phyloP scores from a whole-genome alignment of 2,888 invertebrate species.

The Tetanocera ferruginea region DNA sequence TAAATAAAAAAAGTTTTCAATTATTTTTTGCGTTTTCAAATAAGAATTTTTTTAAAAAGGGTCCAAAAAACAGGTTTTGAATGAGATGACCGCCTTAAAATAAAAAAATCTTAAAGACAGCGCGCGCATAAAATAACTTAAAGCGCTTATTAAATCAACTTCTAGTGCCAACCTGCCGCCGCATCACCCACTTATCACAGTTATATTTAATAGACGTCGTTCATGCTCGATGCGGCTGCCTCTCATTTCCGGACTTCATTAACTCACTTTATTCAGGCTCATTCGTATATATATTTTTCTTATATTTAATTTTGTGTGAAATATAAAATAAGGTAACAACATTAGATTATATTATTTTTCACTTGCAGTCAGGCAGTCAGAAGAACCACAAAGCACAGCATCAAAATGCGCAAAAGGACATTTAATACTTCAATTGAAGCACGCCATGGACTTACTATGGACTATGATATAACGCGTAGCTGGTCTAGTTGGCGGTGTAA shows the following conservation, averaged over 20 bases:
- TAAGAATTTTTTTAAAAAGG: too few species aligned
- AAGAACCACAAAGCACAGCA: background rate
- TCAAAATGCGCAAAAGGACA: background rate
- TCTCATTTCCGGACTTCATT: background rate
- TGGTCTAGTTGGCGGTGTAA: background rate
- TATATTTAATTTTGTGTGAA: constrained; percentile 35
- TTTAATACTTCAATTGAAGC: background rate
- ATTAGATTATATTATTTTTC: constrained; percentile 44
- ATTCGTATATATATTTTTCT: background rate
- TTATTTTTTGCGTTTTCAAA: too few species aligned
- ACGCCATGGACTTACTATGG: background rate
- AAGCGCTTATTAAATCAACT: too few species aligned
- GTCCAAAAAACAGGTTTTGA: too few species aligned
- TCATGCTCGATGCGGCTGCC: too few species aligned
- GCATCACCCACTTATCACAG: too few species aligned
- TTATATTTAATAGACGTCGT: too few species aligned
- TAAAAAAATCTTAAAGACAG: background rate
- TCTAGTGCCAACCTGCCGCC: too few species aligned
- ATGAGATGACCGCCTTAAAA: background rate
- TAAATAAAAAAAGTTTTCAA: too few species aligned
- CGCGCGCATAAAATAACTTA: background rate
- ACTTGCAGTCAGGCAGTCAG: background rate
- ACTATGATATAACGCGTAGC: background rate
- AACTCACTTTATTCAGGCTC: background rate
- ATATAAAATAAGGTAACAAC: constrained; percentile 39